Percentiles rank a stretch among this genome's conserved stretches.
Conservation (phyloP, 2,888 invertebrate species). For the Machimus rusticus region DNA sequence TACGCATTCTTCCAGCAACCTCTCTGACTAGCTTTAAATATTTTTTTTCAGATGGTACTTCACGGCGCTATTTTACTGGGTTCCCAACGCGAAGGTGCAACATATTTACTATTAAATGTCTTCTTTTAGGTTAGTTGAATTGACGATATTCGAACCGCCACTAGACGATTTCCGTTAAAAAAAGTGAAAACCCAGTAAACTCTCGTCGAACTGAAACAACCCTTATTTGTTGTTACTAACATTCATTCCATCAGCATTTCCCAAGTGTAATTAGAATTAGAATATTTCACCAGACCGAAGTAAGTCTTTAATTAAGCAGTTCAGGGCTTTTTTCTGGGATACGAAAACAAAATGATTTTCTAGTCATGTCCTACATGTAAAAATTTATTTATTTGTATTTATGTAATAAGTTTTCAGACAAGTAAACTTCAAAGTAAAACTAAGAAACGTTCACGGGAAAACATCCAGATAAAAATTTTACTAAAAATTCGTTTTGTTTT, state of each 20-base stretch:
- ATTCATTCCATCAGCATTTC: background rate
- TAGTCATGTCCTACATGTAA: background rate
- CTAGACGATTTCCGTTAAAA: background rate
- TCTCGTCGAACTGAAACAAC: background rate
- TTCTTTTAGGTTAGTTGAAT: background rate
- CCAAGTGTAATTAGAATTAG: background rate
- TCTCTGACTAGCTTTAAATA: background rate
- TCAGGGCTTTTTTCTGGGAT: background rate
- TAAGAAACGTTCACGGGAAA: background rate
- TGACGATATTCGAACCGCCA: background rate
- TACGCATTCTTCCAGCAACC: background rate
- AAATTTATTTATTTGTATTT: background rate
- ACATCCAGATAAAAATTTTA: background rate
- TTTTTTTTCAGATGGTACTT: background rate
- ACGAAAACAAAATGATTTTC: background rate
- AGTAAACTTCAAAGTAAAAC: background rate
- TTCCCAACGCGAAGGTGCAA: background rate
- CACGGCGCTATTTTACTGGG: background rate
- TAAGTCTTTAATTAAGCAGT: no score
- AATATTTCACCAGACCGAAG: background rate
- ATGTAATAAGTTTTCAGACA: background rate
- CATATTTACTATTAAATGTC: background rate
- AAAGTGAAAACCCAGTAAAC: background rate
- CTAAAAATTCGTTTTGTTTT: background rate
- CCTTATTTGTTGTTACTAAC: background rate